Evolutionary conservation across 2,888 invertebrate genomes (phyloP).

Genomic region (Julus scanicus): DNA sequence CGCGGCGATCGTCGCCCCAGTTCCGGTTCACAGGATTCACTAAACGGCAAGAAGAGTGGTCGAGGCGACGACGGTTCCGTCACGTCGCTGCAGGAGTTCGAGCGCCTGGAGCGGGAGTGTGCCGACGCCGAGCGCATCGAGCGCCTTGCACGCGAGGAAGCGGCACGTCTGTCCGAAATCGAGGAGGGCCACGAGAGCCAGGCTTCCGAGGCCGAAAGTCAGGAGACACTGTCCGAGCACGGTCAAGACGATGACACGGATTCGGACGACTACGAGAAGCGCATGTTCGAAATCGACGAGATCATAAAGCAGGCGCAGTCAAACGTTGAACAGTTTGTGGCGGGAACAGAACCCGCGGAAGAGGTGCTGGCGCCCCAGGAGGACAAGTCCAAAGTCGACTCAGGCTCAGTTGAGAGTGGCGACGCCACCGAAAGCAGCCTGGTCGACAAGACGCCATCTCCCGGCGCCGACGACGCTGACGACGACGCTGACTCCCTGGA

Average conservation of each 20-base stretch:
- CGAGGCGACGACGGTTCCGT: conserved; percentile 86
- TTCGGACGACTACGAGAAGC: conserved; percentile 73
- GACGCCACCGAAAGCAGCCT: conserved; percentile 67
- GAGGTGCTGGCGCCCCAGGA: conserved; percentile 58
- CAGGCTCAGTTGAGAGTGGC: conserved; percentile 57
- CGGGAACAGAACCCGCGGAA: conserved; percentile 49
- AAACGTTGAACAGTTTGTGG: conserved; percentile 73
- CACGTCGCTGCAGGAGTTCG: conserved; percentile 86
- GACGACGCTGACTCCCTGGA: conserved; percentile 50
- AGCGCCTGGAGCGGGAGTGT: conserved; percentile 88
- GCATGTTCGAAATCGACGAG: conserved; percentile 77
- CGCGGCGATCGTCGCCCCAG: conserved; percentile 68
- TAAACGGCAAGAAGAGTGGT: conserved; percentile 73
- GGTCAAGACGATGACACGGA: conserved; percentile 62
- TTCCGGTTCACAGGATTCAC: conserved; percentile 83
- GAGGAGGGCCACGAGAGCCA: conserved; percentile 68
- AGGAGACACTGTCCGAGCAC: conserved; percentile 71
- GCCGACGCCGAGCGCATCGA: conserved; percentile 85
- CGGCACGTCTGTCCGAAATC: conserved; percentile 74
- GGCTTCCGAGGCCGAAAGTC: conserved; percentile 71
- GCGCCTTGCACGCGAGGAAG: conserved; percentile 85
- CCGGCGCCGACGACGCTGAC: conserved; percentile 58
- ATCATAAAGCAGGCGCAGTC: conserved; percentile 76
- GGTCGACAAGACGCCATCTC: conserved; percentile 65
- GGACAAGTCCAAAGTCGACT: conserved; percentile 57